Evolutionary conservation across 2,797 vertebrate genomes (phyloP), one percentile per base, ranked within the genome.

Genomic region (Scolopax bukidnonensis): DNA sequence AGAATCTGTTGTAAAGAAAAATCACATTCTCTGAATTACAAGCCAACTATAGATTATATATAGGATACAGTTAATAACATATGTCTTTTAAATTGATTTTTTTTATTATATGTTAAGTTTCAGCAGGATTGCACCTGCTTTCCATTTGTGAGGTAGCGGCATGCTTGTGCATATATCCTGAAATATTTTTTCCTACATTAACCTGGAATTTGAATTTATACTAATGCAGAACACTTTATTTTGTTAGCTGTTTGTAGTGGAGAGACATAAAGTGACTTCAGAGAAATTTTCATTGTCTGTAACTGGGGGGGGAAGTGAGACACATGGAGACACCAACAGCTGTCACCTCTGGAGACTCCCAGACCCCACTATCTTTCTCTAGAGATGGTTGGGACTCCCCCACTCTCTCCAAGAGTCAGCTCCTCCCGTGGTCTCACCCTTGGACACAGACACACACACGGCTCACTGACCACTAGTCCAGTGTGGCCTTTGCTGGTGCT

Each of bases 61-160:
- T 41, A 94, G 69, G 47, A 83, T 61, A 63, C 75, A 64, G 41
- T 23, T 94, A 88, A 96, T 82, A 93, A 82, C 27, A 69, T 71
- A 87, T 47, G 14, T 38, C 78, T 88, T 88, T 32, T 88, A 92
- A 51, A 65, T 91, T 93, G 80, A 74, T 87, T 94, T 95, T 90
- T 56, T 93, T 79, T 70, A 50, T 67, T 53, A 15, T 15, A 48
- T 25, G 14, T 25, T 57, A 57, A 12, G 11, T 80, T 91, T 80
- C 45, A 78, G 45, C 19, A 71, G 56, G 77, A 78, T 68, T 80
- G 32, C n/a, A 51, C 65, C 40, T 77, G n/a, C 6, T 54, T 94
- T 85, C n/a, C 41, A 33, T 91, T 89, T 89, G 30, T 28, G 38
- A 90, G 19, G 30, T 28, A 65, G 38, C 69, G 8, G 10, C 18